Percentiles rank a stretch among this genome's conserved stretches.
These are phyloP conservation scores for Deroplatys truncata DNA, from an alignment of 2,888 invertebrate genomes.

Conservation along the genomic window DNA sequence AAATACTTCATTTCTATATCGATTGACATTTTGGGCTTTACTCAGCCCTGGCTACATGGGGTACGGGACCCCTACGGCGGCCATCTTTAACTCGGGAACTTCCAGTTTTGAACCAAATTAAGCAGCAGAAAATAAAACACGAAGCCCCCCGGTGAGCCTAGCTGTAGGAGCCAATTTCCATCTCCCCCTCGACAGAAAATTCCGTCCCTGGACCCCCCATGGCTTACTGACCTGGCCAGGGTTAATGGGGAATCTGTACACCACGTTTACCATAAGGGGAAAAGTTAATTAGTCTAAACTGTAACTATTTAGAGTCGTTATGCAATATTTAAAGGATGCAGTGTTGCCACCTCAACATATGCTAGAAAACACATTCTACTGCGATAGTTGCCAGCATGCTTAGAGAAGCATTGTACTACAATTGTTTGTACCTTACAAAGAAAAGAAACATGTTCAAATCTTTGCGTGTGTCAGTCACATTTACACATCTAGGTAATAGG, in stretches of 20 bases:
- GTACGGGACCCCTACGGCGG: constrained; percentile 1
- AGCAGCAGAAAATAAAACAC: constrained; percentile 24
- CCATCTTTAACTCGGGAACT: constrained; percentile 23
- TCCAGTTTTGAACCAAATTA: constrained; percentile 30
- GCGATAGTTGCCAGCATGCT: no score
- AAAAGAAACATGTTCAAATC: no score
- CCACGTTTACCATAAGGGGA: background rate
- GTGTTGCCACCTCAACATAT: background rate
- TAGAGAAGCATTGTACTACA: no score
- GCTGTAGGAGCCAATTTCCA: constrained; percentile 21
- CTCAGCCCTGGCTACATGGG: background rate
- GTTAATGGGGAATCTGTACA: background rate
- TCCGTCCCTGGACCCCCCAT: background rate
- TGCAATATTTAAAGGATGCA: background rate
- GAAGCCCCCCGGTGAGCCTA: constrained; percentile 9
- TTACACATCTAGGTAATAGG: no score
- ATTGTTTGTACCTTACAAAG: no score
- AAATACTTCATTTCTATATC: background rate
- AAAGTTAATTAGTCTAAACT: background rate
- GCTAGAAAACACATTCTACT: no score
- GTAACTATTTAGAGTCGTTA: background rate
- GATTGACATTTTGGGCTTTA: background rate
- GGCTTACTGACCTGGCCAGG: constrained; percentile 8
- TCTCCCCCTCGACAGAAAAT: background rate
- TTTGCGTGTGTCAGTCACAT: no score